phyloP scores from a whole-genome alignment of 1,140 invertebrate species.

The Lamellibrachia luymesi region DNA sequence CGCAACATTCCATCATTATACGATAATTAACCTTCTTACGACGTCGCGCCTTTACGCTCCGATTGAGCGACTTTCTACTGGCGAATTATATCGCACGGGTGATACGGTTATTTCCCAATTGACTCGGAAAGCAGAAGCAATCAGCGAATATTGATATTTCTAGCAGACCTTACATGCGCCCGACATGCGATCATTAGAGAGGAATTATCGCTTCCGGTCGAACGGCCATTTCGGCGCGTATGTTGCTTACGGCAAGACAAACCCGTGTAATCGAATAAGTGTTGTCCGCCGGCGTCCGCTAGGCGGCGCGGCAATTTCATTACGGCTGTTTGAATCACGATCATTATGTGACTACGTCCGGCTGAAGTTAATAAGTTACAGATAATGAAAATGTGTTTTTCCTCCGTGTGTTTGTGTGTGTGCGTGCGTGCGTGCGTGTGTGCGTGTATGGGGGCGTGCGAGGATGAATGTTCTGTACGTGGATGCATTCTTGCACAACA shows the following conservation, averaged over 20 bases:
- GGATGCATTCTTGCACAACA: too few species aligned
- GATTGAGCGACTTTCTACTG: not conserved
- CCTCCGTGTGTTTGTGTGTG: not conserved
- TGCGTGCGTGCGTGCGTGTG: not conserved
- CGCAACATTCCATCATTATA: not conserved
- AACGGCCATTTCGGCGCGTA: not conserved
- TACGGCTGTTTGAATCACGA: not conserved
- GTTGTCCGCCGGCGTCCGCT: not conserved
- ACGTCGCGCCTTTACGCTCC: not conserved
- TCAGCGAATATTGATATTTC: not conserved
- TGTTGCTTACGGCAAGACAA: not conserved
- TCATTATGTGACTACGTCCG: not conserved
- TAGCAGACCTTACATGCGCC: not conserved
- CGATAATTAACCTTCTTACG: constrained; percentile 1
- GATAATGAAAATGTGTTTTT: not conserved
- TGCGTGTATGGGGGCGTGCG: too few species aligned
- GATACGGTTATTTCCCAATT: constrained; percentile 1
- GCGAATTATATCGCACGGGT: not conserved
- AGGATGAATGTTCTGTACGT: too few species aligned
- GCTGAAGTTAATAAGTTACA: not conserved
- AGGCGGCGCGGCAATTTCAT: not conserved
- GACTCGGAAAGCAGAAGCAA: not conserved
- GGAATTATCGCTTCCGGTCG: not conserved
- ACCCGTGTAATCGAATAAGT: not conserved
- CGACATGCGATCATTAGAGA: not conserved